Evolutionary conservation across 1,140 invertebrate species (phyloP).

Genomic region (Oscheius sp.): DNA sequence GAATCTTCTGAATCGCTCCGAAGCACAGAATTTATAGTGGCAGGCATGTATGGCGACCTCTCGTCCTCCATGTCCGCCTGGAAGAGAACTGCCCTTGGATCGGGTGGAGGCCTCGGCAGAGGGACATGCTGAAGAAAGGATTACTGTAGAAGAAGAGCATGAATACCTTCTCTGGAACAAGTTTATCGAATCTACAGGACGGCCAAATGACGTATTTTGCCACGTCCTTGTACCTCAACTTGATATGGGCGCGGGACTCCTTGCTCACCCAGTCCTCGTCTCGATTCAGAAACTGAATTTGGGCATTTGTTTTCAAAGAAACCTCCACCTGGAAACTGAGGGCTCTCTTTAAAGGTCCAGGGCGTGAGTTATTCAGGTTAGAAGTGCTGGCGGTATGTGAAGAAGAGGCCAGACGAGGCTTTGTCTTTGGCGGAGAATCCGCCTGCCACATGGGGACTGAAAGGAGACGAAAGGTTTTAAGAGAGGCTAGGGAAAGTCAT

Average conservation of each 20-base stretch:
- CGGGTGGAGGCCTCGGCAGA: neutral
- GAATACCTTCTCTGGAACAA: neutral
- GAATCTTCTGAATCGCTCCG: slow-evolving; percentile 29
- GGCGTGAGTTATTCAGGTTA: neutral
- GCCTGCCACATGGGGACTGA: slow-evolving; percentile 1
- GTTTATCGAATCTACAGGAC: slow-evolving; percentile 6
- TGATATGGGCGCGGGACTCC: slow-evolving; percentile 22
- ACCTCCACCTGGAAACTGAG: neutral
- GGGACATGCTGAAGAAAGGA: slow-evolving; percentile 9
- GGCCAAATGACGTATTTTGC: slow-evolving; percentile 36
- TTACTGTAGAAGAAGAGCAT: neutral
- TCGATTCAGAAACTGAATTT: slow-evolving; percentile 12
- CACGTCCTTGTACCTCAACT: slow-evolving; percentile 30
- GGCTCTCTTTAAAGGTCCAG: neutral
- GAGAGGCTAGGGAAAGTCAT: no score
- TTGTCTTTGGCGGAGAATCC: neutral
- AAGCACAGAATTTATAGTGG: slow-evolving; percentile 25
- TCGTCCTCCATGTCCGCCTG: slow-evolving; percentile 29
- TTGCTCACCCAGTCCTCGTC: neutral
- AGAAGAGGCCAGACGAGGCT: neutral
- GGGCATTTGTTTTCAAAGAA: no score
- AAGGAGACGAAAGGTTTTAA: no score
- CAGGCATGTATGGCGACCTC: slow-evolving; percentile 27
- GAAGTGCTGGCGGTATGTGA: neutral
- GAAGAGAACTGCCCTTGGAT: slow-evolving; percentile 21